Evolutionary conservation across 2,888 invertebrate species (phyloP), one percentile per base, ranked within the genome.

Genomic region (Tenthredo notha): DNA sequence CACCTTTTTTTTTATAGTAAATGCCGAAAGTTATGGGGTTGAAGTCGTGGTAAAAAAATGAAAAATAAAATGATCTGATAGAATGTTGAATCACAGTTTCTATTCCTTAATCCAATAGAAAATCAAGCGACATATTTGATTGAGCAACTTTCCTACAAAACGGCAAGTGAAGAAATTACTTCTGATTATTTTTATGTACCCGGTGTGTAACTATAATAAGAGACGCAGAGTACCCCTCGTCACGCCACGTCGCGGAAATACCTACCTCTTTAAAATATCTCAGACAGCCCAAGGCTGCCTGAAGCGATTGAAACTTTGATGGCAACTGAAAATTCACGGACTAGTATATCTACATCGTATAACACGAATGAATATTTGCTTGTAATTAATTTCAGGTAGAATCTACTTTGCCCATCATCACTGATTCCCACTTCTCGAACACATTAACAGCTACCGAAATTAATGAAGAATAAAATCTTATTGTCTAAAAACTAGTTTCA

Each of bases 131-230:
- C n/a, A 5, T 70, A 5, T 70, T n/a, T 70, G 70, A 43, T 74
- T 74, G 21, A 74, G 43, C 29, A 43, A 74, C 40, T 74, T 43
- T 43, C 10, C 10, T 21, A 21, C 25, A 21, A 3, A 43, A 9
- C 21, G 43, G 72, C 18, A 21, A 74, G 43, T 43, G 72, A 74
- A 21, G 72, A 43, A 74, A 40, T 74, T 40, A 74, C 40, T 74
- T 74, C 15, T 74, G 72, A 43, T 43, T 74, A 43, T 43, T 74
- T 74, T 74, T 74, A 74, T n/a, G 72, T 43, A 40, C 21, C 21
- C 6, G 43, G 21, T 43, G 72, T 43, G 72, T 21, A 43, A 43
- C 21, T 43, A 43, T 43, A 43, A 10, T 43, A 74, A 43, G 43
- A 74, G 40, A 21, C 10, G 21, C n/a, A 74, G 72, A 74, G 72